A percentile compares a stretch with the other conserved stretches of the same genome.
These are phyloP conservation scores for Zosterops lateralis DNA, from an alignment of 2,113 vertebrate genomes.

Conservation along the genomic window DNA sequence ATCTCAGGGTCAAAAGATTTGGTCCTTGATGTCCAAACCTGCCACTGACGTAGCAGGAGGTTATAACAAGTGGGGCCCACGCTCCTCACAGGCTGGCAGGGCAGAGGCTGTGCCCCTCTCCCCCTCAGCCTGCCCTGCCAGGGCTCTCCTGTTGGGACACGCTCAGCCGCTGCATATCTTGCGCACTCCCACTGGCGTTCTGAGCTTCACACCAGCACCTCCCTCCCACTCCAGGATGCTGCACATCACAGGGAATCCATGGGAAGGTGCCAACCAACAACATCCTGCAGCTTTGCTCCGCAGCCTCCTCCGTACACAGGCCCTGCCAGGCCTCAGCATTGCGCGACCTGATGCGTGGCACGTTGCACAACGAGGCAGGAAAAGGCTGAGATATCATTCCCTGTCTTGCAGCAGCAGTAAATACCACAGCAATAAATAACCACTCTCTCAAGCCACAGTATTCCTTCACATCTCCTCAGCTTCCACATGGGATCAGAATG, in stretches of 20 bases:
- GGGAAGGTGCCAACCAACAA: slow-evolving; percentile 20
- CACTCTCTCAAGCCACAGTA: not conserved
- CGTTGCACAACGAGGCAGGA: not conserved
- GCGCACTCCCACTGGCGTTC: not conserved
- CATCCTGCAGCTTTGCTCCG: not conserved
- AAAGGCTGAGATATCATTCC: not conserved
- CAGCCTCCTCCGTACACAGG: not conserved
- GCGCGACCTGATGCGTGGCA: not conserved
- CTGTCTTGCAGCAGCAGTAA: not conserved
- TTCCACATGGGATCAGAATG: not conserved
- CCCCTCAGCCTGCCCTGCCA: not conserved
- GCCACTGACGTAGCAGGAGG: not conserved
- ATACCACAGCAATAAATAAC: not conserved
- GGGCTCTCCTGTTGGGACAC: not conserved
- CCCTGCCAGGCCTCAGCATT: not conserved
- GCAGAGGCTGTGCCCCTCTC: not conserved
- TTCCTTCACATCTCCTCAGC: not conserved
- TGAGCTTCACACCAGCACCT: not conserved
- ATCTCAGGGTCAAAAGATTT: not conserved
- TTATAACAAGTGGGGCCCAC: rapidly evolving
- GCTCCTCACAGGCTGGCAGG: not conserved
- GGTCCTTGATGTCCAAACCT: not conserved
- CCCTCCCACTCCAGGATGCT: not conserved
- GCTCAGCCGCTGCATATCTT: not conserved
- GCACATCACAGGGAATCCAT: slow-evolving; percentile 8